A percentile compares a stretch with the other conserved stretches of the same genome.
These are phyloP conservation scores for Myodes glareolus DNA, from an alignment of 2,113 vertebrate species.

Conservation along the genomic window DNA sequence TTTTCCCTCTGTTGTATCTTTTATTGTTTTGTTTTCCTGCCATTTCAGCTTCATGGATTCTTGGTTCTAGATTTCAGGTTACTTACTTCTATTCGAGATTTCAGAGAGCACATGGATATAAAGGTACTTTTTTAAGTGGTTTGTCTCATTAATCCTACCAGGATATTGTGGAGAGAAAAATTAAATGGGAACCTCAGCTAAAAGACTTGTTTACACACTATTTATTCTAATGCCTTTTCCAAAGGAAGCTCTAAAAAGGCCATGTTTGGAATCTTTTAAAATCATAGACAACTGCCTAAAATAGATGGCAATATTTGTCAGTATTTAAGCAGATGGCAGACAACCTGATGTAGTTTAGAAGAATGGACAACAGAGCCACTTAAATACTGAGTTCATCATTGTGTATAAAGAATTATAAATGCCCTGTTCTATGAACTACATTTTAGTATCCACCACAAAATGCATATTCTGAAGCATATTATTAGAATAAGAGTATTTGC, in stretches of 20 bases:
- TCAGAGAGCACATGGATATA: constrained; percentile 65
- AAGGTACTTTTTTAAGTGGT: constrained; percentile 76
- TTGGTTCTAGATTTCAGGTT: constrained; percentile 50
- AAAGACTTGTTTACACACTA: constrained; percentile 2
- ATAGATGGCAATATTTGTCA: background rate
- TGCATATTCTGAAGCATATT: background rate
- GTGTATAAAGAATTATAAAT: background rate
- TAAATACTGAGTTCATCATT: background rate
- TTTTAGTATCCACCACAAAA: background rate
- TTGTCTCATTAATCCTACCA: constrained; percentile 66
- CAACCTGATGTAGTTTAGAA: background rate
- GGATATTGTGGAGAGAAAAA: constrained; percentile 69
- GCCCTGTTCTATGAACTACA: background rate
- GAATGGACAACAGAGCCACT: background rate
- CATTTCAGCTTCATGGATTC: constrained; percentile 55
- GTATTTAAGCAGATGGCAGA: background rate
- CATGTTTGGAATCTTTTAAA: background rate
- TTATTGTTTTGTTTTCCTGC: constrained; percentile 51
- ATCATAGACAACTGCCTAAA: background rate
- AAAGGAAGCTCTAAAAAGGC: background rate
- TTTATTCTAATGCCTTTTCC: background rate
- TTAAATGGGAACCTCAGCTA: constrained; percentile 53
- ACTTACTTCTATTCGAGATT: constrained; percentile 55
- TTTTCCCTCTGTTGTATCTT: background rate
- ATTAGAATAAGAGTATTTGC: background rate